phyloP scores from a whole-genome alignment of 30 jellyfish, hydroid and myxozoan species.

The Nemopilema nomurai region DNA sequence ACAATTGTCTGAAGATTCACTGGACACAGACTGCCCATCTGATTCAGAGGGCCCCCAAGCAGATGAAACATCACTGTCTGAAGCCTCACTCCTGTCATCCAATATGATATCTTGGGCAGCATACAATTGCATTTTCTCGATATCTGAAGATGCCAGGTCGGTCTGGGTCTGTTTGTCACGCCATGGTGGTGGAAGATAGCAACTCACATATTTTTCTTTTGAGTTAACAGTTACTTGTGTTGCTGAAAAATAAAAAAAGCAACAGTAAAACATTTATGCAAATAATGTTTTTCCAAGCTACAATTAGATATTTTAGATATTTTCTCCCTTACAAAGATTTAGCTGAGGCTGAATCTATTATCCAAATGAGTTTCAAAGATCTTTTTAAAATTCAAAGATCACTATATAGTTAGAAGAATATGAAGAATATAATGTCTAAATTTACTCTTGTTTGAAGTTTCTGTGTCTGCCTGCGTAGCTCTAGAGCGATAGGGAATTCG shows the following conservation, averaged over 20 bases:
- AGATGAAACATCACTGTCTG: neutral
- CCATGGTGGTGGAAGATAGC: neutral
- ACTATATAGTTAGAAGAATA: neutral
- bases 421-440: too few species aligned
- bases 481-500: constrained; percentile 4
- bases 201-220: neutral
- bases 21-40: neutral
- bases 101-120: neutral
- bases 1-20: constrained; percentile 8
- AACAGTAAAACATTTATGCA: neutral
- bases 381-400: neutral
- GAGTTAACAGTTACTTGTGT: neutral
- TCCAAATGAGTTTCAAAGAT: neutral
- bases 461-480: constrained; percentile 13
- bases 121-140: neutral
- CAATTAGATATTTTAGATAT: neutral
- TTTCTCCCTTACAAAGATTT: neutral
- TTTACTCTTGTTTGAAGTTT: neutral
- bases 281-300: neutral
- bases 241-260: neutral
- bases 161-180: neutral
- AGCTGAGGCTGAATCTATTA: neutral
- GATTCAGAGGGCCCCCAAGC: constrained; percentile 11
- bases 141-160: neutral
- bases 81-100: constrained; percentile 9